A percentile compares a stretch with the other conserved stretches of the same genome.
Evolutionary conservation across 2,113 vertebrate species (phyloP).

Genomic region (Lutjanus erythropterus): DNA sequence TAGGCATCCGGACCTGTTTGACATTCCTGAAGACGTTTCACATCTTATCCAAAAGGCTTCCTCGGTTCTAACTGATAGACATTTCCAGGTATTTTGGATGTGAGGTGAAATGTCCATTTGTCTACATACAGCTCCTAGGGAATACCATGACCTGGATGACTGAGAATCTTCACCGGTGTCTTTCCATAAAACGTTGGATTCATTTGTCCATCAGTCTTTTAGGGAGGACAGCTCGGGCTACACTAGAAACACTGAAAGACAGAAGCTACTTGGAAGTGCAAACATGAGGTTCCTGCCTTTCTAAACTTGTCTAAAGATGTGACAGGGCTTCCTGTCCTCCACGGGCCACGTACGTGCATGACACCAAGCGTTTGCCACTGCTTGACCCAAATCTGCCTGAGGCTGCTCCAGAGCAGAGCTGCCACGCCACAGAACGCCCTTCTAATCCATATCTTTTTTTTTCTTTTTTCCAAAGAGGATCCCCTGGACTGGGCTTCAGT

Average conservation of each 20-base stretch:
- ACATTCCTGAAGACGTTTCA: no score
- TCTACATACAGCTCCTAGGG: no score
- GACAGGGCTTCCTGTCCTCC: conserved; percentile 43
- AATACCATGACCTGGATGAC: no score
- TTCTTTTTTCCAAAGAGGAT: conserved; percentile 15
- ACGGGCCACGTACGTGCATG: conserved; percentile 11
- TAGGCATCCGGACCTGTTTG: no score
- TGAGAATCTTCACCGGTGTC: no score
- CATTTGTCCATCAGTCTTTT: not conserved
- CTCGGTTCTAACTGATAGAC: no score
- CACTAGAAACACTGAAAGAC: not conserved
- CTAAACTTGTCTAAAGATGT: conserved; percentile 34
- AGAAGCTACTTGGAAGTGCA: conserved; percentile 8
- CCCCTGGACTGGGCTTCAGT: conserved; percentile 13
- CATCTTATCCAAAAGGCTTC: no score
- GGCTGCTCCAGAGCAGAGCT: conserved; percentile 39
- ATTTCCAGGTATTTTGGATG: no score
- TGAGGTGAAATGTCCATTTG: no score
- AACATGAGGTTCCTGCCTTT: conserved; percentile 19
- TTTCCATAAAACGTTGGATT: not conserved
- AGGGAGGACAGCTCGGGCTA: not conserved
- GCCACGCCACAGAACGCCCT: conserved; percentile 19
- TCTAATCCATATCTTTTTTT: conserved; percentile 37
- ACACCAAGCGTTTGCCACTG: conserved; percentile 56
- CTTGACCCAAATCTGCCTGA: conserved; percentile 75